Evolutionary conservation across 64 coral and sea anemone species (phyloP), one percentile per base, ranked within the genome.

Genomic region (Astreopora myriophthalma): DNA sequence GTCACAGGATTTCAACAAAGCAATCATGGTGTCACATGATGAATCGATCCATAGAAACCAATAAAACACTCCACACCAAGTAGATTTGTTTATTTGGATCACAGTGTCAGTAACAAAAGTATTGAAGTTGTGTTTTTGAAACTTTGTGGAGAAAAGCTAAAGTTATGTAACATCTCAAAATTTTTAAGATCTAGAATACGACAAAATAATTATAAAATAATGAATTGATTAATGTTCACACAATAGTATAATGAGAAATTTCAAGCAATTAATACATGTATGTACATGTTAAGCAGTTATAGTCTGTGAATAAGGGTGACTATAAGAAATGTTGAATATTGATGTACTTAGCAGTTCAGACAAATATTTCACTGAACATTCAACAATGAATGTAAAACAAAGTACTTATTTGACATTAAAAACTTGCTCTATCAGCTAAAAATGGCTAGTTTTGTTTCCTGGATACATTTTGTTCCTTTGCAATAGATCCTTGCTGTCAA

Each of bases 81-180:
- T 55, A 14, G 17, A 16, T 16, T 13, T 55, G 3, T 16, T 19
- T 55, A 55, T 16, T 55, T 10, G 3, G 17, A 14, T 55, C 8
- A 55, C 51, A 55, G 51, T 13, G 13, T 55, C 51, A 55, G 51
- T 55, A 19, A n/a, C n/a, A n/a, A n/a, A n/a, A n/a, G 28, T 3
- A 48, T 49, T 28, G 14, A 16, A 30, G 75, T 78, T 78, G 75
- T 78, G 75, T 78, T 78, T 78, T 76, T 74, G 3, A 40, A 16
- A 23, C 19, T 13, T 40, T 74, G 22, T 9, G 2, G n/a, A 29
- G 3, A 68, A 68, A 7, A 28, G 19, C 11, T 26, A 68, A 5
- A n/a, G n/a, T n/a, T n/a, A n/a, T n/a, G n/a, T n/a, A n/a, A n/a
- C n/a, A n/a, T n/a, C n/a, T n/a, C n/a, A n/a, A n/a, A n/a, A n/a